Base-by-base conservation (phyloP, 2,888 invertebrate species). In the Spodoptera picta region DNA sequence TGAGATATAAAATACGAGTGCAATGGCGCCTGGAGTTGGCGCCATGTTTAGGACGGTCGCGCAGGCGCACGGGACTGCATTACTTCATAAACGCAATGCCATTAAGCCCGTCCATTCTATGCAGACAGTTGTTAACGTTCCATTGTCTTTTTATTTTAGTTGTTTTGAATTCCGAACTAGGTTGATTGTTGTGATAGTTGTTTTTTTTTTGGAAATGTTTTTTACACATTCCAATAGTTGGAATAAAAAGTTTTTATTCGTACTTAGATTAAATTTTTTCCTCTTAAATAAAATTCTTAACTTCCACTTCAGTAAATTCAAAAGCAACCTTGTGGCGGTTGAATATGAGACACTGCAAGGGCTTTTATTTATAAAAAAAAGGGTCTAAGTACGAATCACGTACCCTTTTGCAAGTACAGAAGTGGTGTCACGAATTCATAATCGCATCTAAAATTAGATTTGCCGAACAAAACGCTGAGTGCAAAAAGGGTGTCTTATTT, bases 1-100 rank as follows among this genome's bases (percentile, higher is more conserved):
- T 80, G 81, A 80, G 73, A 80, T 72, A 77, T 74, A 67, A 70
- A 77, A 73, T 76, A 69, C 64, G 76, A 77, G 76, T 77, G 69
- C 59, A 58, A 51, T 61, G 70, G 74, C 75, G 76, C 69, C 69
- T 53, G 64, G 67, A 71, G 73, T 73, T 77, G 83, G 69, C 75
- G 77, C 77, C 77, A 66, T 50, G 64, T 60, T 68, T 50, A 67
- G 73, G 64, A 36, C 36, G 36, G 36, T 6, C 36, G 44, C 47
- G 53, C 51, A 64, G 52, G 58, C 60, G 48, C 60, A 70, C 57
- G 53, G 60, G 62, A 50, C 70, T 46, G 43, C 76, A 69, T 65
- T 55, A 66, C 59, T 77, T 69, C 58, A 50, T 73, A 73, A 76
- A 70, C 76, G 75, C 73, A 73, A 73, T 76, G 49, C 49, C 24